phyloP scores from a whole-genome alignment of 2,113 vertebrate genomes.

The Hyla sarda region DNA sequence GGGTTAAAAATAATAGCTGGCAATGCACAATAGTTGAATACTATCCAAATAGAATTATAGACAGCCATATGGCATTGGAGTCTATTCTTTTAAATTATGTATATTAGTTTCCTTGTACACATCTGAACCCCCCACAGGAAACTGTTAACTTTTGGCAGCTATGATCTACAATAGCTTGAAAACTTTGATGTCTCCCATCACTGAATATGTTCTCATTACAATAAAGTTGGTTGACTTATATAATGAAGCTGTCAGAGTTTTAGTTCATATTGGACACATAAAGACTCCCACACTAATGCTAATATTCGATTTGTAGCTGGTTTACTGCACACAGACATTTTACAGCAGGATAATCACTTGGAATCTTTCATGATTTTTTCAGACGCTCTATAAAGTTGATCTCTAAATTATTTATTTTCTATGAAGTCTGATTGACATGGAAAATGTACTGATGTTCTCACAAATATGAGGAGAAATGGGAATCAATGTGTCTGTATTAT shows the following conservation, averaged over 20 bases:
- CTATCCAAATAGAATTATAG: background rate
- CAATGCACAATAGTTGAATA: background rate
- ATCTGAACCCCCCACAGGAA: background rate
- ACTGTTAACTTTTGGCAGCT: slow-evolving; percentile 2
- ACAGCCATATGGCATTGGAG: background rate
- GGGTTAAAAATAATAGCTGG: background rate
- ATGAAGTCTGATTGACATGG: background rate
- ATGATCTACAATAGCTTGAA: background rate
- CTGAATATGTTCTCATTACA: slow-evolving; percentile 26
- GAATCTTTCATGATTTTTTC: background rate
- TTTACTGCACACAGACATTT: slow-evolving; percentile 23
- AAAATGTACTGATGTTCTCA: background rate
- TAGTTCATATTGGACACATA: slow-evolving; percentile 12
- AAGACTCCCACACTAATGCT: slow-evolving; percentile 37
- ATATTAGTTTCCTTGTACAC: background rate
- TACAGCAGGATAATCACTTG: slow-evolving; percentile 29
- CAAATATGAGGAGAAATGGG: background rate
- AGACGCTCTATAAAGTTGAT: slow-evolving; percentile 32
- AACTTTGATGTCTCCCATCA: slow-evolving; percentile 17
- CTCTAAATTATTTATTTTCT: slow-evolving; percentile 35
- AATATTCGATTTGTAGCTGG: slow-evolving; percentile 32
- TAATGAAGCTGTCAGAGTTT: slow-evolving; percentile 25
- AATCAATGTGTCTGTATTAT: slow-evolving; percentile 13
- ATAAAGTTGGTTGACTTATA: slow-evolving; percentile 14
- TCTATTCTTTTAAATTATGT: slow-evolving; percentile 11